Percentiles rank a stretch among this genome's conserved stretches.
These are phyloP conservation scores for Erpornis zantholeuca DNA, from an alignment of 2,113 vertebrate species.

Conservation along the genomic window DNA sequence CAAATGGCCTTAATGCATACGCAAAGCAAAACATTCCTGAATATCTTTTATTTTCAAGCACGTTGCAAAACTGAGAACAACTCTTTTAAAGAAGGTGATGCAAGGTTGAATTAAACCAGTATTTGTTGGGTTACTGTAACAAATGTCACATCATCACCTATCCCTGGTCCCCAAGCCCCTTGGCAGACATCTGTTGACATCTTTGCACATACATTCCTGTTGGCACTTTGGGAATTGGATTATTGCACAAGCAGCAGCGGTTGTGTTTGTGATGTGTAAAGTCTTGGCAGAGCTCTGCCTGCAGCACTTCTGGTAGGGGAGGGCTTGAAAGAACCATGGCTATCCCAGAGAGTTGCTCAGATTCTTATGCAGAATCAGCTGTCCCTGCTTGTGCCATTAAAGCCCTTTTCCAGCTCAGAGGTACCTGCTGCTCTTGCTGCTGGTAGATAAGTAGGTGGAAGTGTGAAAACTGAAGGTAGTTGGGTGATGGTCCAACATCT, in stretches of 20 bases:
- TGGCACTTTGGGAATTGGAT: not conserved
- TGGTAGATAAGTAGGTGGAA: not conserved
- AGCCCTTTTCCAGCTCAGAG: not conserved
- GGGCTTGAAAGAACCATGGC: not conserved
- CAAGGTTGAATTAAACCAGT: not conserved
- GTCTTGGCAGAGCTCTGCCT: not conserved
- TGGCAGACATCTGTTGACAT: not conserved
- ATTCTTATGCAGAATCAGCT: not conserved
- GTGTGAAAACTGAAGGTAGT: not conserved
- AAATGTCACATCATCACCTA: not conserved
- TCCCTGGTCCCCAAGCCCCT: not conserved
- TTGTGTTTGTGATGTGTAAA: not conserved
- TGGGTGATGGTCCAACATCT: not conserved
- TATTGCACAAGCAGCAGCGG: not conserved
- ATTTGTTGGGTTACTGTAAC: not conserved
- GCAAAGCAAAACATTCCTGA: not conserved
- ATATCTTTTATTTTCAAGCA: not conserved
- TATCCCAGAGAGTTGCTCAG: not conserved
- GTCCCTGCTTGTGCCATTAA: not conserved
- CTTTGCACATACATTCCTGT: not conserved
- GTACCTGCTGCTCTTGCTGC: not conserved
- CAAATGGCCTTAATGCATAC: not conserved
- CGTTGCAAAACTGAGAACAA: not conserved
- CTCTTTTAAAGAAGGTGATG: not conserved
- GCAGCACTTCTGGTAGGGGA: not conserved